Conservation (phyloP, 2,113 vertebrate species). For the Muscicapa adusta region DNA sequence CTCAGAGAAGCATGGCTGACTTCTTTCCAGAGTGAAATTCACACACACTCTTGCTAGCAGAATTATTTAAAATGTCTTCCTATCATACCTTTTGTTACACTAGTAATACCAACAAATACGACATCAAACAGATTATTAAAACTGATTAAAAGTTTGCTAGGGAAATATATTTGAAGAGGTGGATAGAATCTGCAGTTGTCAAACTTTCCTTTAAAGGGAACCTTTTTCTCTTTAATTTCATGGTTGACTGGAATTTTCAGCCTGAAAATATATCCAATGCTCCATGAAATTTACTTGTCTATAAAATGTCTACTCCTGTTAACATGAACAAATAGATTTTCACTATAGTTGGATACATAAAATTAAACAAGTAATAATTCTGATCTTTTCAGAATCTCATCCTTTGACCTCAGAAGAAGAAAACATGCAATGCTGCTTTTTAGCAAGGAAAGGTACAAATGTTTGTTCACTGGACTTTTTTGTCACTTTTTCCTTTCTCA, state of each 20-base stretch:
- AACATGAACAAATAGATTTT: slow-evolving; percentile 55
- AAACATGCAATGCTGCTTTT: neutral
- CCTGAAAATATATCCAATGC: slow-evolving; percentile 50
- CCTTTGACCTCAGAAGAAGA: neutral
- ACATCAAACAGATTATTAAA: neutral
- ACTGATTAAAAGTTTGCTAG: neutral
- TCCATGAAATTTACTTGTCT: slow-evolving; percentile 68
- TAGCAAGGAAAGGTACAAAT: neutral
- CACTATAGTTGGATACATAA: slow-evolving; percentile 32
- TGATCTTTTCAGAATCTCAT: neutral
- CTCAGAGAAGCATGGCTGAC: neutral
- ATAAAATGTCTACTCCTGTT: slow-evolving; percentile 59
- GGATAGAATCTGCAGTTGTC: neutral
- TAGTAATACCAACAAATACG: neutral
- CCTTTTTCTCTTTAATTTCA: slow-evolving; percentile 66
- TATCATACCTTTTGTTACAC: neutral
- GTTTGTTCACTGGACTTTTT: neutral
- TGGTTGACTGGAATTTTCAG: slow-evolving; percentile 60
- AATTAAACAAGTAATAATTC: slow-evolving; percentile 55
- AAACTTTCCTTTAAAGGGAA: neutral
- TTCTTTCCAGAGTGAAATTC: neutral
- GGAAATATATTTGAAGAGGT: neutral
- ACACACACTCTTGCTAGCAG: neutral
- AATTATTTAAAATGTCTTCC: neutral
- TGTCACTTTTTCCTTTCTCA: neutral